Evolutionary conservation across 2,113 vertebrate species (phyloP).

Genomic region (Helogale parvula): DNA sequence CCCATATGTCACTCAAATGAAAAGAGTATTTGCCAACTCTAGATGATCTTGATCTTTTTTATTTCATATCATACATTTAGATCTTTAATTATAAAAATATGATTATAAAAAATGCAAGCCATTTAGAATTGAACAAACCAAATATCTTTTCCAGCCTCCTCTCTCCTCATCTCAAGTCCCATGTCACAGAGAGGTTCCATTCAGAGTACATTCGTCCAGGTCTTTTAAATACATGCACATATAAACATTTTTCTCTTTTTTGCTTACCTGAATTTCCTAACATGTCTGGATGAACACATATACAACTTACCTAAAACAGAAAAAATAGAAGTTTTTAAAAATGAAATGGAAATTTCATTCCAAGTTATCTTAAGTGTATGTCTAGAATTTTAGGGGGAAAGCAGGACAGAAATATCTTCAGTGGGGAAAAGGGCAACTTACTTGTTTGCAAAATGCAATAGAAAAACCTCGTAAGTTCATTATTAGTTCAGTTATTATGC

Average conservation of each 20-base stretch:
- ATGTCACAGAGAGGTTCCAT: background rate
- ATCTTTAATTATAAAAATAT: background rate
- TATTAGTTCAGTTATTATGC: background rate
- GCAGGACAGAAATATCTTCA: background rate
- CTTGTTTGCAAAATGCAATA: slow-evolving; percentile 16
- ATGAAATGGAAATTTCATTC: slow-evolving; percentile 26
- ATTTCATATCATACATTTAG: background rate
- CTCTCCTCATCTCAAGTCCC: background rate
- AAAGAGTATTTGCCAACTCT: background rate
- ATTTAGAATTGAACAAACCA: background rate
- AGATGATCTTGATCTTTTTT: background rate
- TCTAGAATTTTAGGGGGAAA: background rate
- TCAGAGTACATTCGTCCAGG: background rate
- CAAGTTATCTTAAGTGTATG: background rate
- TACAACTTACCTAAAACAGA: background rate
- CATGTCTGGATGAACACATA: background rate
- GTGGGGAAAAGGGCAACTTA: background rate
- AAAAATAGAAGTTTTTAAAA: background rate
- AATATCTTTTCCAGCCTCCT: background rate
- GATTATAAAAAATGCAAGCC: slow-evolving; percentile 29
- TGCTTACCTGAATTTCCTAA: background rate
- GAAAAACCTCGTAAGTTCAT: slow-evolving; percentile 27
- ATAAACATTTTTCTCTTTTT: background rate
- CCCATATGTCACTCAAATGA: background rate
- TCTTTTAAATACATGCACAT: background rate